phyloP scores from a whole-genome alignment of 2,113 vertebrate species.

The Ariopsis seemanni region DNA sequence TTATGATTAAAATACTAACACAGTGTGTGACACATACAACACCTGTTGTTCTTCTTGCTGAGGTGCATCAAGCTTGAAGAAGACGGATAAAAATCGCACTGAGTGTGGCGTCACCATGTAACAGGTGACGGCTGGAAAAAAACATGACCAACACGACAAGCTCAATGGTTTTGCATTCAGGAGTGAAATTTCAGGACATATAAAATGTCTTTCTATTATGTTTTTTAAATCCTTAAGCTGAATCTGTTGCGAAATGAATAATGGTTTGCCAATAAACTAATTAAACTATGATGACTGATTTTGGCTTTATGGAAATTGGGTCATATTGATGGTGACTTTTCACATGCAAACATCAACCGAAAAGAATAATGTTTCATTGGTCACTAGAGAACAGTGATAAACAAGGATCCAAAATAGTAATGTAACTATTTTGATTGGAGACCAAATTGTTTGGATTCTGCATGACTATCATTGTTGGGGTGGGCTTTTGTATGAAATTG shows the following conservation, averaged over 20 bases:
- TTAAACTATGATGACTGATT: background rate
- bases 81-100: background rate
- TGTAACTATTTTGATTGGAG: slow-evolving; percentile 23
- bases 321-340: slow-evolving; percentile 3
- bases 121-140: background rate
- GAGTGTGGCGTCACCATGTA: background rate
- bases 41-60: background rate
- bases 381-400: background rate
- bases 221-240: background rate
- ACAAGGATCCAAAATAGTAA: slow-evolving; percentile 12
- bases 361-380: background rate
- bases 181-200: no score
- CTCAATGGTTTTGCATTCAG: background rate
- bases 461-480: slow-evolving; percentile 9
- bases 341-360: slow-evolving; percentile 4
- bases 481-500: background rate
- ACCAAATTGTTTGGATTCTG: slow-evolving; percentile 26
- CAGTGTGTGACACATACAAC: background rate
- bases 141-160: background rate
- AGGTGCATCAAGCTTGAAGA: background rate
- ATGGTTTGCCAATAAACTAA: background rate
- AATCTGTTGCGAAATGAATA: background rate
- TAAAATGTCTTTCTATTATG: background rate
- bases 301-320: background rate
- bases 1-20: slow-evolving; percentile 2